Evolutionary conservation across 2,797 vertebrate genomes (phyloP), one percentile per base, ranked within the genome.

Genomic region (Philypnodon macrostomus): DNA sequence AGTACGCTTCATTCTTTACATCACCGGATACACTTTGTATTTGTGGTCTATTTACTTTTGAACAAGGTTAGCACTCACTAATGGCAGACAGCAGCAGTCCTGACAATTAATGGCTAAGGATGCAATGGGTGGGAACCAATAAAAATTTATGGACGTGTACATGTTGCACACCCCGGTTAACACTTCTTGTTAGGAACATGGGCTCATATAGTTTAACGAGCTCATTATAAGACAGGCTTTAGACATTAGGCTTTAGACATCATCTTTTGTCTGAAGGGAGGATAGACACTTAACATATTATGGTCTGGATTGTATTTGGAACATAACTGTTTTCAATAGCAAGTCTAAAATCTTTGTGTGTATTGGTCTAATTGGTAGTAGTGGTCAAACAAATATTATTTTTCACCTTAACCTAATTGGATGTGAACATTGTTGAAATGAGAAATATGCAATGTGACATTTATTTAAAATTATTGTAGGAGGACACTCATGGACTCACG

Each of bases 71-170:
- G 62, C 60, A 51, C 52, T 70, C 65, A 54, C 56, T 81, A 79
- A 87, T 85, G 71, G 76, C 77, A 60, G 57, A 58, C 50, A 38
- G 73, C 71, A 32, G 51, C 61, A 47, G 62, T 72, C 79, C 79
- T 54, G 52, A 78, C 73, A 87, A 86, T 90, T 88, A 81, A 77
- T 78, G 58, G 40, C 68, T 67, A 59, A 49, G 60, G 72, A 77
- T 77, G 67, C 61, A 74, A 80, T 81, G 77, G 76, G 67, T 77
- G 72, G 75, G 69, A 79, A 67, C 77, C 63, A 58, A 85, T 88
- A 86, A 87, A 88, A 71, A 47, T 83, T 84, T 89, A 90, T 88
- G 81, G 85, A 88, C 87, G 91, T 76, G 63, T 70, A 21, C 73
- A 63, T 66, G 49, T 74, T 78, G 59, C 75, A 54, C 63, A 61